Base-by-base conservation (phyloP, 2,113 vertebrate genomes). In the Synchiropus splendidus region DNA sequence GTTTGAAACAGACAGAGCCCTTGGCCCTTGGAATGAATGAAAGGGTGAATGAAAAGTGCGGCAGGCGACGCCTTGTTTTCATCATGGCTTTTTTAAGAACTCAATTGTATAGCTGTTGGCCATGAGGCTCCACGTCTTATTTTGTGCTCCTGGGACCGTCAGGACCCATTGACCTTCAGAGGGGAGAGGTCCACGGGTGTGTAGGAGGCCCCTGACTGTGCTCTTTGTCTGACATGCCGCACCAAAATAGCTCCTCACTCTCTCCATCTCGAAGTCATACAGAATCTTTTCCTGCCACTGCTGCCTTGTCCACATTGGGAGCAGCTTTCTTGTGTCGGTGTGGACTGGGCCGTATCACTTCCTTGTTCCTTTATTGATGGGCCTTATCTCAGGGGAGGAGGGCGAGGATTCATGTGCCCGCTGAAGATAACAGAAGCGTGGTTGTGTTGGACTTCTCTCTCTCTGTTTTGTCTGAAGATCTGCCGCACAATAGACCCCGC, bases 191-290 rank as follows among this genome's bases (percentile, higher is more conserved):
- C 74, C 56, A 41, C 32, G 56, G 46, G 40, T 45, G 40, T 45
- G 54, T 58, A 27, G 44, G 48, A 55, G 44, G 47, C 34, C 58
- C 51, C 72, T 58, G 61, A 34, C 42, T 38, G 70, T 48, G 58
- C 34, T 43, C 45, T 69, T 76, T 78, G 70, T 79, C 44, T 70
- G 36, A 64, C 77, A 77, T 72, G 68, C 61, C 63, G 72, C 39
- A 47, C 16, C 16, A 49, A 65, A 68, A 58, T 48, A 54, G 33
- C 30, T 9, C 1, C 34, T 39, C 39, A 33, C 9, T 0, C 37
- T 31, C 41, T 42, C 17, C n/a, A n/a, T 36, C 34, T 14, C 42
- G 33, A 41, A 43, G 13, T 48, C 31, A 5, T 58, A 38, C 9
- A 21, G 39, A 17, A 42, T 36, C 18, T 48, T 9, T 39, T 35